Evolutionary conservation across 2,797 vertebrate genomes (phyloP).

Genomic region (Melanotaenia maccullochi): DNA sequence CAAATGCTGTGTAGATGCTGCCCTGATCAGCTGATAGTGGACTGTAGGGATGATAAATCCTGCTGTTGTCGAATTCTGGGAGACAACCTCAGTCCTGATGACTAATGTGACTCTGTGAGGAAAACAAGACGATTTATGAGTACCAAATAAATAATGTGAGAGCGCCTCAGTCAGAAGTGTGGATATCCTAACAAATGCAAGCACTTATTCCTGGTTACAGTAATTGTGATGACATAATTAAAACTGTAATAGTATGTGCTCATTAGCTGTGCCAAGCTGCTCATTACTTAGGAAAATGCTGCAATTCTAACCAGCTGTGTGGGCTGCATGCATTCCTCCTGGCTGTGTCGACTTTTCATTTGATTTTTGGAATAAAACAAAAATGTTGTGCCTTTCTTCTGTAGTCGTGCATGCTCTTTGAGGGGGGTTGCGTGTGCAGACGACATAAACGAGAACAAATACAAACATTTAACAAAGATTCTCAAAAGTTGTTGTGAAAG

Average conservation of each 20-base stretch:
- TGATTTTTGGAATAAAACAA: slow-evolving; percentile 12
- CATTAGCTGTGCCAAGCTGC: slow-evolving; percentile 65
- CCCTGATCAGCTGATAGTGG: slow-evolving; percentile 5
- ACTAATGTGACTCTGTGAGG: slow-evolving; percentile 6
- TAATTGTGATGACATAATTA: slow-evolving; percentile 60
- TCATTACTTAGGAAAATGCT: slow-evolving; percentile 61
- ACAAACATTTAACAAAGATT: slow-evolving; percentile 21
- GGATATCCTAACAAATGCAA: slow-evolving; percentile 35
- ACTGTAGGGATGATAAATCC: background rate
- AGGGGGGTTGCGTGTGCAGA: background rate
- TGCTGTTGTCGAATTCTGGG: background rate
- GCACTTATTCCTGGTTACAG: slow-evolving; percentile 42
- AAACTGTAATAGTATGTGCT: slow-evolving; percentile 51
- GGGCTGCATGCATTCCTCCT: slow-evolving; percentile 41
- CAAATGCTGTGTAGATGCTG: background rate
- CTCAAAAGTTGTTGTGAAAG: slow-evolving; percentile 42
- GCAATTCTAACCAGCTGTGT: slow-evolving; percentile 63
- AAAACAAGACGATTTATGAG: slow-evolving; percentile 7
- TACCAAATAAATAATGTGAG: background rate
- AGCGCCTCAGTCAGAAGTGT: slow-evolving; percentile 21
- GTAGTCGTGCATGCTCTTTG: background rate
- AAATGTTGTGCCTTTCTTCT: slow-evolving; percentile 9
- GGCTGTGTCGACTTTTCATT: slow-evolving; percentile 14
- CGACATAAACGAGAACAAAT: background rate
- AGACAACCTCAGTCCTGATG: background rate